phyloP scores from a whole-genome alignment of 2,888 invertebrate genomes.

The Chloromyia formosa region DNA sequence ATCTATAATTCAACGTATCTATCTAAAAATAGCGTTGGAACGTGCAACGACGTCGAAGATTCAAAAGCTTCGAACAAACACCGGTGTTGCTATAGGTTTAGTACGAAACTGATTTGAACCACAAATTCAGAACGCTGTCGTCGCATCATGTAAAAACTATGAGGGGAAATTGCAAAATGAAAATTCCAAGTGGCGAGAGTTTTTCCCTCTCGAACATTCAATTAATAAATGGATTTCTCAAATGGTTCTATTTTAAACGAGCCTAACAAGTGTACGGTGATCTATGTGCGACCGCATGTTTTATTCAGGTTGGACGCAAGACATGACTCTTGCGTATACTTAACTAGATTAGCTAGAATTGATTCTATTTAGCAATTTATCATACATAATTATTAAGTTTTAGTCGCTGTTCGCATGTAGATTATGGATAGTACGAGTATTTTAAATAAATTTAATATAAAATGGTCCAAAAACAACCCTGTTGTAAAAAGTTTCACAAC shows the following conservation, averaged over 20 bases:
- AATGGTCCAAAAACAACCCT: too few species aligned
- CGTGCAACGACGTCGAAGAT: background rate
- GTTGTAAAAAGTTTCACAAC: too few species aligned
- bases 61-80: background rate
- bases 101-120: background rate
- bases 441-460: too few species aligned
- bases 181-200: background rate
- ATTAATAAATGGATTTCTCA: constrained; percentile 5
- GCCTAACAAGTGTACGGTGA: background rate
- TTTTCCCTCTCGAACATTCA: background rate
- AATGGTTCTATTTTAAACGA: constrained; percentile 28
- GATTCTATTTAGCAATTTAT: constrained; percentile 10
- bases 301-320: background rate
- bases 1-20: background rate
- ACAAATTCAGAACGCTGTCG: background rate
- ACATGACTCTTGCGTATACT: background rate
- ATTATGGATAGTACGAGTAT: background rate
- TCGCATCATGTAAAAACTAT: background rate
- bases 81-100: background rate
- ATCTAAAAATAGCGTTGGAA: background rate
- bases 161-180: background rate
- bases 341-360: background rate
- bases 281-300: background rate
- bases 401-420: background rate
- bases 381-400: constrained; percentile 8